A percentile compares a stretch with the other conserved stretches of the same genome.
Conservation (phyloP, 2,888 invertebrate genomes). For the Ecliptopera silaceata region DNA sequence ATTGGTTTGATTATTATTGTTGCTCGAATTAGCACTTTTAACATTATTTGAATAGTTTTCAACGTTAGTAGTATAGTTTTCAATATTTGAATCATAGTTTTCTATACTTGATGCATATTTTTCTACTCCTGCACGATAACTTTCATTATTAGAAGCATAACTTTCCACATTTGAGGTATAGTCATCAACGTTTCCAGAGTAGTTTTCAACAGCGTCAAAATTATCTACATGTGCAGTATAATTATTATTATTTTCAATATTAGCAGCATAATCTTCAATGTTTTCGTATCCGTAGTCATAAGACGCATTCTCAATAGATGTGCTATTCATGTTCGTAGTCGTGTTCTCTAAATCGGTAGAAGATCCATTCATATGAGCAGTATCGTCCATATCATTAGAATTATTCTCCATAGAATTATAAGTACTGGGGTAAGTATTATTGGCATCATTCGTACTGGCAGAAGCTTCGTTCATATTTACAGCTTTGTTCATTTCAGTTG, state of each 20-base stretch:
- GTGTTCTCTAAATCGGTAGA: slow-evolving; percentile 9
- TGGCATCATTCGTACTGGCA: background rate
- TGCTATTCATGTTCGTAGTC: slow-evolving; percentile 1
- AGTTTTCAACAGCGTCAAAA: slow-evolving; percentile 22
- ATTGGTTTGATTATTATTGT: slow-evolving; percentile 6
- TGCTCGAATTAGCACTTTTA: slow-evolving; percentile 36
- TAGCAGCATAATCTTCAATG: slow-evolving; percentile 40
- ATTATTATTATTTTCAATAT: slow-evolving; percentile 36
- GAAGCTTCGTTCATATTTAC: slow-evolving; percentile 3
- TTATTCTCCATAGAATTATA: slow-evolving; percentile 10
- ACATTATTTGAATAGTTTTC: slow-evolving; percentile 46
- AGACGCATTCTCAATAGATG: slow-evolving; percentile 9
- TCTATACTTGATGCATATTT: slow-evolving; percentile 19
- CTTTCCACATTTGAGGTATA: slow-evolving; percentile 36
- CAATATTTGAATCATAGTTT: slow-evolving; percentile 36
- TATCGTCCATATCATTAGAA: slow-evolving; percentile 6
- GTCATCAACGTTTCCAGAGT: slow-evolving; percentile 33
- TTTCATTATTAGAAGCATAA: slow-evolving; percentile 42
- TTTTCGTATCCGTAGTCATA: slow-evolving; percentile 35
- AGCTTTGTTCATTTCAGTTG: slow-evolving; percentile 11
- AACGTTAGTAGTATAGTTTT: slow-evolving; percentile 17
- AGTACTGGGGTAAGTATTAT: background rate
- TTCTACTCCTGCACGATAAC: slow-evolving; percentile 26
- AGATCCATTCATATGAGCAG: background rate
- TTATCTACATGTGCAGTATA: slow-evolving; percentile 24